Evolutionary conservation across 2,888 invertebrate genomes (phyloP), one percentile per base, ranked within the genome.

Genomic region (Pilophorus perplexus): DNA sequence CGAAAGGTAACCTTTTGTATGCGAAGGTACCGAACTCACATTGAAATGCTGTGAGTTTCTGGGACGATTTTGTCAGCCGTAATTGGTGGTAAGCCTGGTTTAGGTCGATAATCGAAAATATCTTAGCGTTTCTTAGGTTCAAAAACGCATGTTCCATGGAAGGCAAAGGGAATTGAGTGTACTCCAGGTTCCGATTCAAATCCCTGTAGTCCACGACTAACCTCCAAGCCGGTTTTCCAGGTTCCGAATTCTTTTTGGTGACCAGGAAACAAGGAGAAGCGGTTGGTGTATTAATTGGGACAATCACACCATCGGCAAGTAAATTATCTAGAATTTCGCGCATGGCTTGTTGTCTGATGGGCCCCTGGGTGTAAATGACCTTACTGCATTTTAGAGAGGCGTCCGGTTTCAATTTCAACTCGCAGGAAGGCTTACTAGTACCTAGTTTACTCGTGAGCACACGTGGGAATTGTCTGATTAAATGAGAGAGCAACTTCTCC

Each of bases 181-280:
- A 55, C 12, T 28, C 46, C 1, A 68, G 16, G 1, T 18, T 46
- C 27, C 25, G 14, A 25, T 59, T 68, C 42, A 66, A 22, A 12
- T 64, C 55, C 10, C 64, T 66, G 33, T 69, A 73, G 48, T 73
- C 72, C 0, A 69, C 52, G 4, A 70, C 72, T 6, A 72, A 33
- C 20, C 72, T 68, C 2, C 23, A 4, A 12, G 3, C 6, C 8
- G 6, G 6, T 42, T 4, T 4, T 4, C 4, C 27, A n/a, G n/a
- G n/a, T 10, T 46, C 28, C 22, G 6, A 4, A 6, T 3, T 14
- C 28, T 33, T 50, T 48, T 64, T 64, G 5, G 46, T 16, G 3
- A 50, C 55, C 8, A 65, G 18, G 16, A 65, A 65, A n/a, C 54
- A 52, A 10, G 65, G 65, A 2, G 65, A 52, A 5, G 65, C 54